Evolutionary conservation across 2,113 vertebrate species (phyloP).

Genomic region (Coracopsis vasa): DNA sequence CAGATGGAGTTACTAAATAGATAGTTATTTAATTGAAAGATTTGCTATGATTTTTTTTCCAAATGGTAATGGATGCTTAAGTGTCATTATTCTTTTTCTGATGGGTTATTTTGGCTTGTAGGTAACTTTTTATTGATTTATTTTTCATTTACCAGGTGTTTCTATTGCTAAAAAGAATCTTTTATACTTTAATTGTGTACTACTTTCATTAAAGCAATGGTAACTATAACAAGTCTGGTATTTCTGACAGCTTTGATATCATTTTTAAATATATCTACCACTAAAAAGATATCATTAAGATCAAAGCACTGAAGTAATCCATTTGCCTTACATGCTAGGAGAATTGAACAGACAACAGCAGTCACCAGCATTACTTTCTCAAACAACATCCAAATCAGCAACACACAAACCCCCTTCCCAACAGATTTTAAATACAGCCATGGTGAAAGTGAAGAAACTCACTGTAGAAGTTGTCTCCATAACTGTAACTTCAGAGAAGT

Average conservation of each 20-base stretch:
- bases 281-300: conserved; percentile 3
- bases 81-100: background rate
- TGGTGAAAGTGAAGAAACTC: background rate
- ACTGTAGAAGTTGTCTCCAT: background rate
- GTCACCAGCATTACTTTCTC: background rate
- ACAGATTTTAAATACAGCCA: background rate
- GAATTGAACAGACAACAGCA: background rate
- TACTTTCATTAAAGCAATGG: background rate
- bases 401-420: background rate
- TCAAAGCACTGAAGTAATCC: background rate
- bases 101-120: background rate
- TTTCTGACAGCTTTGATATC: background rate
- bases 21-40: background rate
- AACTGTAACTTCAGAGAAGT: background rate
- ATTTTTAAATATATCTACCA: background rate
- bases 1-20: background rate
- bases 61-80: background rate
- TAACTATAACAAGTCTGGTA: background rate
- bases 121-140: background rate
- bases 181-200: background rate
- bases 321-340: background rate
- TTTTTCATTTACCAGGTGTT: background rate
- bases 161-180: background rate
- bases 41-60: background rate
- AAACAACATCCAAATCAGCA: background rate